Base-by-base conservation (phyloP, 2,113 vertebrate species). In the Paramisgurnus dabryanus region DNA sequence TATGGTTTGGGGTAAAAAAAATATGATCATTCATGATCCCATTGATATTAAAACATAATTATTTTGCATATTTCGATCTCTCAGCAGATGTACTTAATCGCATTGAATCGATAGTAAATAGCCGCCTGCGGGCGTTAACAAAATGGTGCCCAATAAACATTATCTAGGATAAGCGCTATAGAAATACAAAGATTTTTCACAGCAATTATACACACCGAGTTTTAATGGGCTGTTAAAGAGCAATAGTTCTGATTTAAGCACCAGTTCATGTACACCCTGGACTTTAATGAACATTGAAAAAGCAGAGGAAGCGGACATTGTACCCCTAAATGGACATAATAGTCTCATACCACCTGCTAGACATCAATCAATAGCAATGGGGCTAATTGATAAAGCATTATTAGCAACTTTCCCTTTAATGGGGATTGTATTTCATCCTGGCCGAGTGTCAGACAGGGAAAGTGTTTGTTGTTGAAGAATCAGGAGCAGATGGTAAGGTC, bases 361-460 rank as follows among this genome's bases (percentile, higher is more conserved):
- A 86, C 91, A 93, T 93, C 87, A 90, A 93, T 94, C 92, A 91
- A 85, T 89, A 88, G 89, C 90, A 87, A 90, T 90, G 80, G 89
- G 90, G 87, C 92, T 92, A 93, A 93, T 93, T 93, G 93, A 93
- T 92, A 91, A 93, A 88, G 88, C 89, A 90, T 92, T 92, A 92
- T 92, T 91, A 91, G 91, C 90, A 84, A 89, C 86, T 79, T 85
- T 88, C 81, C 77, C 81, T 84, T 85, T 92, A 93, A 93, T 92
- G 89, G 88, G 87, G 87, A 84, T 91, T 91, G 87, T 91, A 90
- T 93, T 92, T 93, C 89, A 93, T 89, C 87, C 91, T 88, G 91
- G 87, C 91, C 88, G 87, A 82, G 87, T 83, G 89, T 76, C 43
- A 85, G 83, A 86, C 55, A 13, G 75, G 83, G 83, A 70, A 81